Evolutionary conservation across 2,888 invertebrate species (phyloP), one percentile per base, ranked within the genome.

Genomic region (Cheilosia urbana): DNA sequence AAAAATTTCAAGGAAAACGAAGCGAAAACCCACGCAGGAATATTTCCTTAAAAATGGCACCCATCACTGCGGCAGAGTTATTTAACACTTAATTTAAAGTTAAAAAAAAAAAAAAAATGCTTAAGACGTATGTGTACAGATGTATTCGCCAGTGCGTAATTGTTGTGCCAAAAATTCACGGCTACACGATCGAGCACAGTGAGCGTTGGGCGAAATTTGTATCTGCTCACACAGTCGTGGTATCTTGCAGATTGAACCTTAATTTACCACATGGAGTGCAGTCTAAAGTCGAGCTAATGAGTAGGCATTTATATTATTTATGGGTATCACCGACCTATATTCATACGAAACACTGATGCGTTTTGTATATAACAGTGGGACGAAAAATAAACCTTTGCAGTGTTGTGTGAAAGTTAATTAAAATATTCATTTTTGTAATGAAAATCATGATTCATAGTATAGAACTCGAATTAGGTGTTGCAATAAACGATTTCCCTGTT

Each of bases 241-340:
- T 53, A 45, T 62, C 51, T 60, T 11, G 17, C 21, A 68, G 49
- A 63, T 78, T 71, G 71, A 71, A 71, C 49, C 65, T 88, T 88
- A 89, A 89, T 89, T 89, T 88, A 89, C 89, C 89, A 87, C 89
- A 89, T 89, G 88, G 89, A 85, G 88, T 87, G 89, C 88, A 87
- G 79, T 87, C 88, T 88, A 88, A 89, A 88, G 88, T 87, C 88
- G 77, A 82, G 87, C 88, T 89, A 89, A 89, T 89, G 88, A 89
- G 88, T 75, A 69, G 62, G 69, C 49, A 75, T 78, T 65, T 45
- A 45, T 79, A 58, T 63, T 78, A 72, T 72, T 55, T 66, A 82
- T 34, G 62, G 68, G 55, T 24, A 62, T 51, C 45, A 53, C 60
- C n/a, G 45, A 17, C 45, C 17, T 47, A 47, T 47, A 37, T 30